Evolutionary conservation across 1,140 invertebrate genomes (phyloP), one percentile per base, ranked within the genome.

Genomic region (Laupala kohalensis): DNA sequence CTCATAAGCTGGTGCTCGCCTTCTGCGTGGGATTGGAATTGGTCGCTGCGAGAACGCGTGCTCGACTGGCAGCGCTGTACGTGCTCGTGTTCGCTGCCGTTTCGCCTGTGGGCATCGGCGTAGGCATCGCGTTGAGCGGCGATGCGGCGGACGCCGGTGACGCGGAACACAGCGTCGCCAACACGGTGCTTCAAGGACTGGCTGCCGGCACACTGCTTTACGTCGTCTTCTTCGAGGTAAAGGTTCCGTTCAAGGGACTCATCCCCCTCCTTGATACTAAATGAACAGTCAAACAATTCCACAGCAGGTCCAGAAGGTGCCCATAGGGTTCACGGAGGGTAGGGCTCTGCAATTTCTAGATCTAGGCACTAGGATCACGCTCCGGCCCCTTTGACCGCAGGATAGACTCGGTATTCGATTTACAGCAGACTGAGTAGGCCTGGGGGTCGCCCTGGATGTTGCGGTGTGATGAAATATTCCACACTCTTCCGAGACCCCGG

Each of bases 161-260:
- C n/a, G 23, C 67, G 6, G 72, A 64, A 6, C 69, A 69, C 30
- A 30, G 69, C 5, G 62, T 30, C 0, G 9, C 75, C 13, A 63
- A 74, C 15, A 76, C 76, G 0, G 75, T 77, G 12, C 81, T 94
- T 0, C 92, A 95, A 77, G 92, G 91, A 6, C 86, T 95, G 80
- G 92, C 93, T 0, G 90, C 91, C 63, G 93, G 93, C 24, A 95
- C 93, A 0, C 83, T 96, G 12, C 84, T 95, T 0, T 95, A 95
- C 78, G 92, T 95, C 29, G 92, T 94, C 2, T 95, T 95, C 85
- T 95, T 95, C 78, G 93, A 95, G 81, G 13, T n/a, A n/a, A n/a
- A n/a, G n/a, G n/a, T n/a, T n/a, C n/a, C n/a, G n/a, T n/a, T 82
- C 1, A 80, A 84, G 73, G 81, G 80, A 13, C 64, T 84, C 6